These are phyloP conservation scores for Zootoca vivipara DNA, from an alignment of 2,113 vertebrate species.

Conservation along the genomic window DNA sequence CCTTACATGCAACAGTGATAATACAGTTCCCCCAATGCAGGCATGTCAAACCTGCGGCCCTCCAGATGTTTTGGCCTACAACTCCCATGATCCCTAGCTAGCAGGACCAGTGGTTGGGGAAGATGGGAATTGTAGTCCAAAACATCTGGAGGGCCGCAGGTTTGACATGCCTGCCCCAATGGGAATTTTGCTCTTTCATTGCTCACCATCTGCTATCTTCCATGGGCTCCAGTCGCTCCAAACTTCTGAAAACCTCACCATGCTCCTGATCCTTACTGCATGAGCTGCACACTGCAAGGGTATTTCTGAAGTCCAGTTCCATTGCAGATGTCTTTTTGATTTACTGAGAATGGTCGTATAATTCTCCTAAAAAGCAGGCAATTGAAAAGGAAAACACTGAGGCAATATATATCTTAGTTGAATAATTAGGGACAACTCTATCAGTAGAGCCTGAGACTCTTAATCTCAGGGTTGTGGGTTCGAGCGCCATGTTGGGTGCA, in stretches of 20 bases:
- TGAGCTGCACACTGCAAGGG: conserved; percentile 76
- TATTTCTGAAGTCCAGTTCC: conserved; percentile 73
- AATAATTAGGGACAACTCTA: too few species aligned
- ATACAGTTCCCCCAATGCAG: not conserved
- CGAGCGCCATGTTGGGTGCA: too few species aligned
- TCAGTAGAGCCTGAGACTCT: too few species aligned
- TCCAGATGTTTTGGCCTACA: too few species aligned
- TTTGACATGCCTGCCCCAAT: not conserved
- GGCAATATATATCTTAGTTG: not conserved
- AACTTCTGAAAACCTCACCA: not conserved
- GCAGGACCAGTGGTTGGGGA: too few species aligned
- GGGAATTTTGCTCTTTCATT: not conserved
- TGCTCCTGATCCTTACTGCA: conserved; percentile 69
- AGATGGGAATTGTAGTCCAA: too few species aligned
- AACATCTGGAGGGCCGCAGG: too few species aligned
- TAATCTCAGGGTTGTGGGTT: too few species aligned
- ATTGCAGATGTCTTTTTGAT: conserved; percentile 47
- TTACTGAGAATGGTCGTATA: conserved; percentile 56
- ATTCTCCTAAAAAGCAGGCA: conserved; percentile 62
- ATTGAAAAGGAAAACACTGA: conserved; percentile 1
- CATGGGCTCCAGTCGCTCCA: conserved; percentile 75
- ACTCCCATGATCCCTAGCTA: too few species aligned
- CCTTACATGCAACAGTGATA: too few species aligned
- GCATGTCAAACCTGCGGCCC: too few species aligned
- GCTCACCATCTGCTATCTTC: conserved; percentile 67